A percentile compares a stretch with the other conserved stretches of the same genome.
These are phyloP conservation scores for Micromys minutus DNA, from an alignment of 2,113 vertebrate species.

Conservation along the genomic window DNA sequence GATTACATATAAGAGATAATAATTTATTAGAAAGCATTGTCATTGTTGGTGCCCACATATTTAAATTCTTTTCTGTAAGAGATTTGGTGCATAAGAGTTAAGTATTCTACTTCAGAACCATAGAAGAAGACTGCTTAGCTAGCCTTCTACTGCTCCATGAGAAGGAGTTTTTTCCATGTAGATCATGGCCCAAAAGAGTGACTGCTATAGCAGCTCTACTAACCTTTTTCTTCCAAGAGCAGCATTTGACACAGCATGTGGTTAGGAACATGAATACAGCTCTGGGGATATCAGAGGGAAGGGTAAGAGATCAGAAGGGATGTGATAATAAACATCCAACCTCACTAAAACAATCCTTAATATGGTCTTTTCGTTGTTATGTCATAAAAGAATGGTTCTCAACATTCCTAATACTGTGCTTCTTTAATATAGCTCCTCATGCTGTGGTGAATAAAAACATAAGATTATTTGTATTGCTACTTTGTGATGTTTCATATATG, in stretches of 20 bases:
- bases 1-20: background rate
- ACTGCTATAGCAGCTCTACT: background rate
- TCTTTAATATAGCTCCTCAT: background rate
- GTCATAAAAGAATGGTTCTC: background rate
- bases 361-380: background rate
- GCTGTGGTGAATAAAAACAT: background rate
- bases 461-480: background rate
- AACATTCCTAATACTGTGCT: background rate
- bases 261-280: fast-evolving
- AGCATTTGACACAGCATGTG: too few relatives aligned
- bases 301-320: background rate
- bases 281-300: background rate
- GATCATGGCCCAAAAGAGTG: background rate
- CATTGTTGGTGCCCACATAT: background rate
- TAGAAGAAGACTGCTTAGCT: background rate
- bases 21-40: background rate
- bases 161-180: background rate
- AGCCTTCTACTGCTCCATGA: fast-evolving
- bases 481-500: too few relatives aligned
- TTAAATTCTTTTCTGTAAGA: background rate
- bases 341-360: background rate
- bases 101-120: background rate
- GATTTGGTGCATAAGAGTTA: background rate
- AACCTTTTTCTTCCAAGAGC: background rate
- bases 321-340: too few relatives aligned